phyloP scores from a whole-genome alignment of 2,797 vertebrate species.

The Diceros bicornis region DNA sequence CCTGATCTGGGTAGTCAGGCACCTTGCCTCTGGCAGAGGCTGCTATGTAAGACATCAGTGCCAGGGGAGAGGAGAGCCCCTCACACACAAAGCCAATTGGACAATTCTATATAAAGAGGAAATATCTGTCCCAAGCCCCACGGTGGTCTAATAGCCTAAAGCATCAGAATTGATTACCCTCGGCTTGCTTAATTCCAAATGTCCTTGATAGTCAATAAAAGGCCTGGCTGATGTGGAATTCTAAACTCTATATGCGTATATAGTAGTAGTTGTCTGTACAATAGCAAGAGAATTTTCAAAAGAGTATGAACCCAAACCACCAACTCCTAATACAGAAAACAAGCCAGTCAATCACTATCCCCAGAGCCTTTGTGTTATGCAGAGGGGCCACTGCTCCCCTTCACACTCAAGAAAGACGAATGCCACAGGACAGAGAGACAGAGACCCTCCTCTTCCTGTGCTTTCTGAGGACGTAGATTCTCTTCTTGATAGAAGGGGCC shows the following conservation, averaged over 20 bases:
- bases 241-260: not conserved
- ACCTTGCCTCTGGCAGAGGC: conserved; percentile 37
- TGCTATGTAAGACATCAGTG: not conserved
- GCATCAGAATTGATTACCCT: conserved; percentile 68
- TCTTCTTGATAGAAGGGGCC: not conserved
- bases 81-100: conserved; percentile 58
- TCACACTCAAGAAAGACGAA: not conserved
- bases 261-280: not conserved
- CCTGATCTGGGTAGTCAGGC: conserved; percentile 16
- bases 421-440: rapidly evolving
- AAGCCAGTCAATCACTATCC: rapidly evolving
- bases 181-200: conserved; percentile 73
- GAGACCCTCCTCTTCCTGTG: not conserved
- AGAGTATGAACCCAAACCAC: not conserved
- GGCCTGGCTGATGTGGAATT: conserved; percentile 45
- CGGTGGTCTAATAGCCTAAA: conserved; percentile 56
- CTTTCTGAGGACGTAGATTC: not conserved
- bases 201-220: conserved; percentile 58
- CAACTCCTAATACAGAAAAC: not conserved
- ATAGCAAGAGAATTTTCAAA: not conserved
- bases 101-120: conserved; percentile 66
- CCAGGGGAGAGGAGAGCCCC: not conserved
- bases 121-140: conserved; percentile 39
- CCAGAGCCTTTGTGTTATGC: not conserved
- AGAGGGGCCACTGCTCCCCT: not conserved